A percentile compares a stretch with the other conserved stretches of the same genome.
Conservation (phyloP, 2,888 invertebrate genomes). For the Drosophila affinis region DNA sequence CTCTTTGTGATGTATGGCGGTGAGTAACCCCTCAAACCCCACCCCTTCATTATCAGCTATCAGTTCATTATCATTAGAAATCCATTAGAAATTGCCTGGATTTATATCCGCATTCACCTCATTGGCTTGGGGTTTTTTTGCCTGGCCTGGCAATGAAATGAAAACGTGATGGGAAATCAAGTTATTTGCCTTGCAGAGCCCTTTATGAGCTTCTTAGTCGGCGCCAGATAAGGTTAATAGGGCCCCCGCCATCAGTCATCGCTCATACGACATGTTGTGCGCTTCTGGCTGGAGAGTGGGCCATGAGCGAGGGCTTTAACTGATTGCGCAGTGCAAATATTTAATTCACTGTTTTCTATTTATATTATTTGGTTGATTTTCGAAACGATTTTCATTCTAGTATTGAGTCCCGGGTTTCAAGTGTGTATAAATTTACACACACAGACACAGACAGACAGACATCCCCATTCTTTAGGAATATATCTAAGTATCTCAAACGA, state of each 20-base stretch:
- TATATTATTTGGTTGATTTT: neutral
- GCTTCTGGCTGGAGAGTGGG: neutral
- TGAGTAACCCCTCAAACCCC: slow-evolving; percentile 80
- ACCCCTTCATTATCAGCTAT: neutral
- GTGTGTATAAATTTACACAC: slow-evolving; percentile 5
- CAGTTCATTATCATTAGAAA: slow-evolving; percentile 54
- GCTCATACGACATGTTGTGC: slow-evolving; percentile 41
- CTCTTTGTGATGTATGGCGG: slow-evolving; percentile 93
- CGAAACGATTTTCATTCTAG: too few species aligned
- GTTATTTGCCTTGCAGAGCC: slow-evolving; percentile 2
- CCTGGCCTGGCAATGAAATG: neutral
- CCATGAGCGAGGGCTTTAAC: neutral
- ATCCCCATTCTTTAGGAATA: neutral
- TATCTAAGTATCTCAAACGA: neutral
- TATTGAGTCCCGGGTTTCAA: neutral
- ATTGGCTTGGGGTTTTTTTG: neutral
- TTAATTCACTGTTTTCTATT: neutral
- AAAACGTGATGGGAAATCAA: slow-evolving; percentile 2
- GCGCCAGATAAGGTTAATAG: neutral
- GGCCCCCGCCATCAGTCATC: slow-evolving; percentile 9
- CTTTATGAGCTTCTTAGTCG: neutral
- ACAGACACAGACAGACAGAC: neutral
- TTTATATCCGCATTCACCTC: neutral
- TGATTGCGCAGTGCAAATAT: slow-evolving; percentile 22
- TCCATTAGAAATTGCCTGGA: slow-evolving; percentile 48